Evolutionary conservation across 2,797 vertebrate genomes (phyloP).

Genomic region (Notolabrus celidotus): DNA sequence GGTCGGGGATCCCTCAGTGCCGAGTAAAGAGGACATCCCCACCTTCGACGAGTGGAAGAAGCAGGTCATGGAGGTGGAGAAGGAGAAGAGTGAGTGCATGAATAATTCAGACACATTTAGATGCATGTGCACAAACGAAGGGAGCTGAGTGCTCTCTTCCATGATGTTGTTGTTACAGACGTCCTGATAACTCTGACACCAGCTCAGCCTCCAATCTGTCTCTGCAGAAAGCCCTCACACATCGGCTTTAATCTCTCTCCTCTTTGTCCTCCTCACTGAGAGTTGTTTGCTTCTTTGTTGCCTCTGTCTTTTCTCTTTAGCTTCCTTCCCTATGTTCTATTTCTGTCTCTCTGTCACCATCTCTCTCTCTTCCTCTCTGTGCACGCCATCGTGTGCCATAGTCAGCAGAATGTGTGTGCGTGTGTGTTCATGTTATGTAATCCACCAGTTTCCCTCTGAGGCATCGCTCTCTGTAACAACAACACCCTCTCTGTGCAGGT

Average conservation of each 20-base stretch:
- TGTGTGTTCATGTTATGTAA: slow-evolving; percentile 55
- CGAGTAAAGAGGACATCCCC: slow-evolving; percentile 92
- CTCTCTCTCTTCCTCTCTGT: slow-evolving; percentile 6
- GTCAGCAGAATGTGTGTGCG: slow-evolving; percentile 46
- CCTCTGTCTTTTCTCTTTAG: slow-evolving; percentile 3
- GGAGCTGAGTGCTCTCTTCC: neutral
- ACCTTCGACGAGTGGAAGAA: slow-evolving; percentile 99
- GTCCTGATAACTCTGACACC: neutral
- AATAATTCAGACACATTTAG: slow-evolving; percentile 2
- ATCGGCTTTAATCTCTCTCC: slow-evolving; percentile 11
- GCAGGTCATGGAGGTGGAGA: slow-evolving; percentile 99
- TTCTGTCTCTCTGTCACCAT: slow-evolving; percentile 22
- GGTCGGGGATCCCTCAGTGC: slow-evolving; percentile 86
- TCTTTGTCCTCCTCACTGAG: slow-evolving; percentile 1
- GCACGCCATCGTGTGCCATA: slow-evolving; percentile 37
- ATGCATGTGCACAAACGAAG: neutral
- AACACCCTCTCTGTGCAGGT: slow-evolving; percentile 79
- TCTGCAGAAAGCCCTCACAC: neutral
- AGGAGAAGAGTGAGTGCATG: slow-evolving; percentile 93
- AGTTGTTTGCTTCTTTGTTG: neutral
- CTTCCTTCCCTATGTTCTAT: slow-evolving; percentile 38
- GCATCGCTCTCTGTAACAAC: neutral
- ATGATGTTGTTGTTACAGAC: neutral
- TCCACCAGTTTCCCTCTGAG: slow-evolving; percentile 18
- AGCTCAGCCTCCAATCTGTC: neutral